A percentile compares a stretch with the other conserved stretches of the same genome.
Evolutionary conservation across 2,113 vertebrate species (phyloP).

Genomic region (Crotalus tigris): DNA sequence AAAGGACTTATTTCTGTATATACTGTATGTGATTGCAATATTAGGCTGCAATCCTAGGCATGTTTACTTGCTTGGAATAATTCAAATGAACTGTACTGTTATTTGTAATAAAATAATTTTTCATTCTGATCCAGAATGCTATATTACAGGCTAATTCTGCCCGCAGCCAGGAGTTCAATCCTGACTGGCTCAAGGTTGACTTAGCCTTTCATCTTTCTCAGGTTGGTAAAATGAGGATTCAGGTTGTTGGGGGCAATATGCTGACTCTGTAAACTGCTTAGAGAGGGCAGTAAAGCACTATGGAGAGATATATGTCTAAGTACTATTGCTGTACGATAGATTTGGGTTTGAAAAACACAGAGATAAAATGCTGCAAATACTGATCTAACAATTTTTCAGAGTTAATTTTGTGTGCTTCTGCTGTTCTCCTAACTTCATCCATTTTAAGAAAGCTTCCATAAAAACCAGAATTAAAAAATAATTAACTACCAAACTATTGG

Average conservation of each 20-base stretch:
- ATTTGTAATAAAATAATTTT: neutral
- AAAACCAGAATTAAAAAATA: neutral
- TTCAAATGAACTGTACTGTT: neutral
- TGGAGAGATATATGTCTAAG: too few species aligned
- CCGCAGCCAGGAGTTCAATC: too few species aligned
- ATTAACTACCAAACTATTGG: slow-evolving; percentile 37
- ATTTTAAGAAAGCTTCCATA: neutral
- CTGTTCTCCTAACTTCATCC: neutral
- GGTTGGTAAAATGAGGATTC: too few species aligned
- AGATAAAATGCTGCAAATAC: neutral
- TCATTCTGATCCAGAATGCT: neutral
- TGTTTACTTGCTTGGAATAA: neutral
- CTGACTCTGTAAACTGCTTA: too few species aligned
- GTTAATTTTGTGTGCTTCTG: neutral
- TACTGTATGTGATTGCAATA: neutral
- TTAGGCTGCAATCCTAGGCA: neutral
- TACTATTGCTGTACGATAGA: neutral
- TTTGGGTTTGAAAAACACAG: neutral
- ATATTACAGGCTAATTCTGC: too few species aligned
- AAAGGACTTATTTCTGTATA: neutral
- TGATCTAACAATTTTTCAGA: fast-evolving
- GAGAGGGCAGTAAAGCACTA: too few species aligned
- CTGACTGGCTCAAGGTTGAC: too few species aligned
- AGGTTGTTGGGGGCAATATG: too few species aligned
- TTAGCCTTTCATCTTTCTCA: too few species aligned